These are phyloP conservation scores for Eutolmus rufibarbis DNA, from an alignment of 2,888 invertebrate species.

Conservation along the genomic window DNA sequence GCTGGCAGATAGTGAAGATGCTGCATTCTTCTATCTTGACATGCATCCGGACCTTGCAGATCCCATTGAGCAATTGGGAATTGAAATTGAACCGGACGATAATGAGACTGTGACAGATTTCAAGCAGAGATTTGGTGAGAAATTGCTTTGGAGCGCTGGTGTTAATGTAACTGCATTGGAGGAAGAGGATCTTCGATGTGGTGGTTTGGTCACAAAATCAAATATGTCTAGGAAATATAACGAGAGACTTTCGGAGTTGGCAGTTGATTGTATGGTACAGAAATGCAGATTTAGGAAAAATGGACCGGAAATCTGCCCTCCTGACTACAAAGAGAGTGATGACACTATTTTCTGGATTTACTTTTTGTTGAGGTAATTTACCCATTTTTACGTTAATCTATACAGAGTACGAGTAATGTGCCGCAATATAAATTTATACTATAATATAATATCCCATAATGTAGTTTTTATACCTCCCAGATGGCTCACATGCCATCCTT, in stretches of 20 bases:
- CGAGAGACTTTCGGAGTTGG: slow-evolving; percentile 67
- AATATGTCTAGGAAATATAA: slow-evolving; percentile 70
- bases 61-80: slow-evolving; percentile 77
- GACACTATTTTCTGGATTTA: slow-evolving; percentile 84
- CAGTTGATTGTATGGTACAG: slow-evolving; percentile 78
- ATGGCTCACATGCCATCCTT: too few species aligned
- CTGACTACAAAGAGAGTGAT: slow-evolving; percentile 79
- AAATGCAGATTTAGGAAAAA: slow-evolving; percentile 78
- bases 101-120: slow-evolving; percentile 79
- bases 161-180: slow-evolving; percentile 78
- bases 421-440: too few species aligned
- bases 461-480: too few species aligned
- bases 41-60: slow-evolving; percentile 79
- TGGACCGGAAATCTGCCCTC: slow-evolving; percentile 80
- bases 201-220: slow-evolving; percentile 73
- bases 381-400: background rate
- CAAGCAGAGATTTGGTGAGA: slow-evolving; percentile 74
- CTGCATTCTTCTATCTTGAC: slow-evolving; percentile 71
- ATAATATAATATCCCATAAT: too few species aligned
- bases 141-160: slow-evolving; percentile 70
- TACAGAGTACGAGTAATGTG: too few species aligned
- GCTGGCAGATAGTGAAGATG: slow-evolving; percentile 55
- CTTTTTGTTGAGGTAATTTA: slow-evolving; percentile 68
- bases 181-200: slow-evolving; percentile 77
- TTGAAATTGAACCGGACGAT: slow-evolving; percentile 77